phyloP scores from a whole-genome alignment of 2,797 vertebrate species.

The Avahi laniger region DNA sequence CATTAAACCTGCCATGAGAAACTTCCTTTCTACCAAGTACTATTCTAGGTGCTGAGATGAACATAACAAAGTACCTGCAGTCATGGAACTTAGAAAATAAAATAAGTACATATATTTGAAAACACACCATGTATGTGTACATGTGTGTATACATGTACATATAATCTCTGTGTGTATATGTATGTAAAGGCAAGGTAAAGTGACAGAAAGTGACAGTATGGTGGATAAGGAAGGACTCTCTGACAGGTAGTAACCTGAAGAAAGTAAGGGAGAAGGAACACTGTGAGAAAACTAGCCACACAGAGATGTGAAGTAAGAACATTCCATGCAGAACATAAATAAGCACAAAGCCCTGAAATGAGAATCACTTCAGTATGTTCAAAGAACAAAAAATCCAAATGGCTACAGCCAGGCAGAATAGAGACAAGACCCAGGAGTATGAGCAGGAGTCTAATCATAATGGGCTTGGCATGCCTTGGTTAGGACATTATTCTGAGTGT shows the following conservation, averaged over 20 bases:
- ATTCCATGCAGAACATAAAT: background rate
- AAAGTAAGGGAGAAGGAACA: background rate
- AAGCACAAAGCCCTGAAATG: background rate
- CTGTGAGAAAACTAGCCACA: background rate
- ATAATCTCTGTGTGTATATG: background rate
- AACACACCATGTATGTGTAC: background rate
- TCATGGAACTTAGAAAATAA: background rate
- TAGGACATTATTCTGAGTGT: background rate
- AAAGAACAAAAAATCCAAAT: background rate
- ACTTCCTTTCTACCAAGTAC: background rate
- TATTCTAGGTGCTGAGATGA: background rate
- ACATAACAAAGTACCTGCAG: background rate
- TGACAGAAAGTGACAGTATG: background rate
- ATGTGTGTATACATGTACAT: background rate
- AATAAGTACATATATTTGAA: background rate
- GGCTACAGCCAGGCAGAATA: background rate
- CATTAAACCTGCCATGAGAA: background rate
- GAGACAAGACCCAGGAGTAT: background rate
- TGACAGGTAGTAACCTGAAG: background rate
- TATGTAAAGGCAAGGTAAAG: background rate
- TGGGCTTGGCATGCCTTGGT: background rate
- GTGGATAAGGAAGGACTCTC: background rate
- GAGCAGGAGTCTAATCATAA: background rate
- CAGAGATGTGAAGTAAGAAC: background rate
- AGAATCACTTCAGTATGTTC: background rate